Conservation (phyloP, 2,888 invertebrate genomes). For the Calameuta pallipes region DNA sequence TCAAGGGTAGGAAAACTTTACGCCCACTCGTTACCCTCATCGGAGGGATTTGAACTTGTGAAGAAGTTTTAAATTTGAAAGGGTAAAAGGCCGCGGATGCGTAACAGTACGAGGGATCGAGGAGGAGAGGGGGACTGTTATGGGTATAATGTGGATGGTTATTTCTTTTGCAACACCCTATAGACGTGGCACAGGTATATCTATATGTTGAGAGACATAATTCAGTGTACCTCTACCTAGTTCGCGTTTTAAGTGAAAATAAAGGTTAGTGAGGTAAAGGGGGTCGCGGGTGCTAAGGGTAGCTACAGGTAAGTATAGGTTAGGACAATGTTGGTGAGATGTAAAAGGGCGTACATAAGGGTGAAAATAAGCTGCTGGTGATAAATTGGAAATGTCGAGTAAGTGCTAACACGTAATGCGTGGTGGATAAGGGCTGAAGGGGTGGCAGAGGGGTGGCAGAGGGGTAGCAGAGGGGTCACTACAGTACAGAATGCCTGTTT, state of each 20-base stretch:
- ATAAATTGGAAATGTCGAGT: constrained; percentile 42
- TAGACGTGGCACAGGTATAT: too few species aligned
- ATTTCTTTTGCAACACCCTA: background rate
- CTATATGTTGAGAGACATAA: background rate
- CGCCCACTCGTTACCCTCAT: background rate
- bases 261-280: background rate
- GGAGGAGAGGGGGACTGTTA: background rate
- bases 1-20: background rate
- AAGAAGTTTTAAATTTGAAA: background rate
- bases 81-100: background rate
- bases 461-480: background rate
- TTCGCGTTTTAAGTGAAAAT: background rate
- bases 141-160: background rate
- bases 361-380: constrained; percentile 44
- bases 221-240: background rate
- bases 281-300: background rate
- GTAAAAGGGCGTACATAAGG: constrained; percentile 9
- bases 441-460: background rate
- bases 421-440: constrained; percentile 9
- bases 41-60: background rate
- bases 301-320: background rate
- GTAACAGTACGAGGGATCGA: background rate
- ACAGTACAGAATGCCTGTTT: constrained; percentile 34
- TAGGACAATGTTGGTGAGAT: background rate
- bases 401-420: constrained; percentile 26